Evolutionary conservation across 2,797 vertebrate genomes (phyloP).

Genomic region (Trachops cirrhosus): DNA sequence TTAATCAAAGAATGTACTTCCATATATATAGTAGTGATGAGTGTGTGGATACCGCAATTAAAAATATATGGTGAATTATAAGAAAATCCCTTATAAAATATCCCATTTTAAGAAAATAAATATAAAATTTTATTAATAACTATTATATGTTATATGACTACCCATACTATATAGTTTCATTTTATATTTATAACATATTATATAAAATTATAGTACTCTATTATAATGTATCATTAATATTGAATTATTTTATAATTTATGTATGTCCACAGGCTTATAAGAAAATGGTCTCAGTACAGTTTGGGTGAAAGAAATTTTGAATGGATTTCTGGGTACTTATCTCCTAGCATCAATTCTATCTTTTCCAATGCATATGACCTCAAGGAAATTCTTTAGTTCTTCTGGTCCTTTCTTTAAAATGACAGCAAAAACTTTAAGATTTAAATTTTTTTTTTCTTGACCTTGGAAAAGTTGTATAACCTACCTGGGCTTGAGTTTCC

Average conservation of each 20-base stretch:
- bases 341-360: background rate
- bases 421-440: background rate
- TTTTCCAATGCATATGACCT: background rate
- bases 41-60: background rate
- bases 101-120: background rate
- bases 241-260: background rate
- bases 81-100: background rate
- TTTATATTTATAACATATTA: background rate
- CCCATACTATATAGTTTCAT: background rate
- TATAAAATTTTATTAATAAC: background rate
- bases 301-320: background rate
- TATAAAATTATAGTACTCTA: background rate
- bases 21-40: background rate
- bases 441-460: background rate
- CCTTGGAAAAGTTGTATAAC: background rate
- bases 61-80: background rate
- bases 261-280: background rate
- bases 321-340: background rate
- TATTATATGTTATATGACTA: background rate
- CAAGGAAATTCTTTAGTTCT: background rate
- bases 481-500: background rate
- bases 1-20: background rate
- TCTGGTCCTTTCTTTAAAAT: background rate
- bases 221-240: background rate
- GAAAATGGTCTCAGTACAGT: background rate